phyloP scores from a whole-genome alignment of 2,113 vertebrate genomes.

The Prionailurus viverrinus region DNA sequence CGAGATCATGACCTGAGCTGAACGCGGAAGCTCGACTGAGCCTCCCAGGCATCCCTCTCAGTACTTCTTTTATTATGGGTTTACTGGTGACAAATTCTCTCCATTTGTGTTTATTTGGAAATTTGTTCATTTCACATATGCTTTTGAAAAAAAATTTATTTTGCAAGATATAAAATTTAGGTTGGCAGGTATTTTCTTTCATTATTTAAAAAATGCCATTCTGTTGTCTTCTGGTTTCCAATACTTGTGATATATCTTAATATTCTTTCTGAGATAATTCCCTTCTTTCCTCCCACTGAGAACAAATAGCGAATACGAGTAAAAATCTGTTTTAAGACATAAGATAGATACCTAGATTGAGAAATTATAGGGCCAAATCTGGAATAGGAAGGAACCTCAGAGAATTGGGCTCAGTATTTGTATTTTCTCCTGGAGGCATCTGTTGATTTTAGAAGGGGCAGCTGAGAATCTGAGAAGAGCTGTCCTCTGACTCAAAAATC shows the following conservation, averaged over 20 bases:
- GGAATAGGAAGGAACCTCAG: neutral
- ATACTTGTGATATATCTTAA: neutral
- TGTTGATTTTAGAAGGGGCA: neutral
- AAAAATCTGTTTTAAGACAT: neutral
- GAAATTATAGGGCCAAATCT: neutral
- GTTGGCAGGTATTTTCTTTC: neutral
- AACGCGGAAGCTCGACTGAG: neutral
- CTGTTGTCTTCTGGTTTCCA: neutral
- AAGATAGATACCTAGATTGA: neutral
- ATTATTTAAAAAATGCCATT: neutral
- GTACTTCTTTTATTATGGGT: neutral
- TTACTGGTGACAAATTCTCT: neutral
- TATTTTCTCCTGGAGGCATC: neutral
- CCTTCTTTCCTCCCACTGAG: neutral
- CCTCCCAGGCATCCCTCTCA: neutral
- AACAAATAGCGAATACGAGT: neutral
- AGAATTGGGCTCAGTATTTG: neutral
- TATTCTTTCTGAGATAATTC: constrained; percentile 42
- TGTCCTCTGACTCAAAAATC: neutral
- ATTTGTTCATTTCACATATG: neutral
- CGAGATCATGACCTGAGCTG: neutral
- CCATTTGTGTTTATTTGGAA: neutral
- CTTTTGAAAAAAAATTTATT: neutral
- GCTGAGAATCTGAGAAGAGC: neutral
- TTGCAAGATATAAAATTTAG: neutral